Conservation (phyloP, 2,113 vertebrate genomes). For the Saimiri boliviensis region DNA sequence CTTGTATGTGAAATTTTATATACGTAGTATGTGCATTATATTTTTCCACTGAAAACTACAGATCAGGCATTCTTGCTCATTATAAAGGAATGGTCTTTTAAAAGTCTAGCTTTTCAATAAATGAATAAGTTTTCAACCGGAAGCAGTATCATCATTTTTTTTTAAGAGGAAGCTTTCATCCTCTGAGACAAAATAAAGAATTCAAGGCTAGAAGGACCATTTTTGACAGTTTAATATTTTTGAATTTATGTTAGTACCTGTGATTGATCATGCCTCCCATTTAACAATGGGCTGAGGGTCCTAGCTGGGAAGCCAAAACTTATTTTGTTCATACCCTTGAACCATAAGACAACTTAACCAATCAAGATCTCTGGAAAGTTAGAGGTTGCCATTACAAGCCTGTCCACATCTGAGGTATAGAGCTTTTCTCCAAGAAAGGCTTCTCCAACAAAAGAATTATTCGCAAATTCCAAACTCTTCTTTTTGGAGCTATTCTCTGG, state of each 20-base stretch:
- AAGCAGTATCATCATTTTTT: slow-evolving; percentile 45
- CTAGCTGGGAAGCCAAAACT: not conserved
- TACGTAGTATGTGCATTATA: not conserved
- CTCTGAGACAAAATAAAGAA: slow-evolving; percentile 18
- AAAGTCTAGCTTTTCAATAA: slow-evolving; percentile 14
- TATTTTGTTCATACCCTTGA: not conserved
- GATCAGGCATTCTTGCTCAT: not conserved
- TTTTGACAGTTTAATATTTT: not conserved
- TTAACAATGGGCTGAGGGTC: not conserved
- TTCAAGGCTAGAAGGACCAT: not conserved
- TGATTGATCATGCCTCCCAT: not conserved
- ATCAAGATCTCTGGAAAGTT: not conserved
- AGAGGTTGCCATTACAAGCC: not conserved
- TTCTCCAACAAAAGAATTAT: not conserved
- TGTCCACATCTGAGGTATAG: not conserved
- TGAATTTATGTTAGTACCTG: not conserved
- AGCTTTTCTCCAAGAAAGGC: not conserved
- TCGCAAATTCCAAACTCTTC: not conserved
- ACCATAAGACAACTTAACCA: not conserved
- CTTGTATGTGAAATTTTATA: not conserved
- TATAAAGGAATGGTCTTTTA: not conserved
- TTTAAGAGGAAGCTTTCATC: slow-evolving; percentile 6
- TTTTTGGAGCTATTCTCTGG: not conserved
- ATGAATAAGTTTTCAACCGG: not conserved
- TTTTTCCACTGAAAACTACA: not conserved